Evolutionary conservation across 2,888 invertebrate species (phyloP), one percentile per base, ranked within the genome.

Genomic region (Diarsia dahlii): DNA sequence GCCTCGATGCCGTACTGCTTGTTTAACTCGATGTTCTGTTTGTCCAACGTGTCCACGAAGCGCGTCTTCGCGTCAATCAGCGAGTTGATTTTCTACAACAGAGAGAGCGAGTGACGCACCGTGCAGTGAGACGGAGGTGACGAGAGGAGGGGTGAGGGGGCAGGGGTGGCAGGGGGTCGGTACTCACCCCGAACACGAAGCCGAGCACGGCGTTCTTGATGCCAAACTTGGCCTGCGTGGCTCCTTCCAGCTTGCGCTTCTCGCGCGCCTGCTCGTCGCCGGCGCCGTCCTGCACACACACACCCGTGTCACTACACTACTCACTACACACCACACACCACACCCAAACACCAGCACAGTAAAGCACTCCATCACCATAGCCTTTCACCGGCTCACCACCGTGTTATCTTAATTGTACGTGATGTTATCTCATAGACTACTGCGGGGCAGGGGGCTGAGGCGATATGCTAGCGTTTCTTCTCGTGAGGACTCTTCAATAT

Each of bases 101-200:
- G 75, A 91, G 75, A 88, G 81, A 69, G 68, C 68, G 73, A 82
- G 73, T 88, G 87, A 81, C 71, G 77, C 74, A 45, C 64, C 45
- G 80, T 28, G 77, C 50, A 46, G 60, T 45, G 48, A 56, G 48
- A 65, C 1, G 63, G 52, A 20, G 45, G 12, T n/a, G 71, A 1
- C 23, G 34, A 6, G 50, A 39, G 9, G 46, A 48, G 46, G 46
- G 12, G 18, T 15, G 46, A 6, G 12, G 10, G 18, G 62, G 15
- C 79, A 65, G 74, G 12, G 71, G 52, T 39, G 39, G 39, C 8
- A 54, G 4, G 23, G 9, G 34, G 46, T n/a, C 63, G 15, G 56
- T 83, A 95, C 96, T 98, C 97, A 98, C 98, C 95, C 98, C 98
- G 93, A 98, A 98, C 56, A 98, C 98, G 94, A 98, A 98, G 93